These are phyloP conservation scores for Hartigia nigra DNA, from an alignment of 2,888 invertebrate genomes.

Conservation along the genomic window DNA sequence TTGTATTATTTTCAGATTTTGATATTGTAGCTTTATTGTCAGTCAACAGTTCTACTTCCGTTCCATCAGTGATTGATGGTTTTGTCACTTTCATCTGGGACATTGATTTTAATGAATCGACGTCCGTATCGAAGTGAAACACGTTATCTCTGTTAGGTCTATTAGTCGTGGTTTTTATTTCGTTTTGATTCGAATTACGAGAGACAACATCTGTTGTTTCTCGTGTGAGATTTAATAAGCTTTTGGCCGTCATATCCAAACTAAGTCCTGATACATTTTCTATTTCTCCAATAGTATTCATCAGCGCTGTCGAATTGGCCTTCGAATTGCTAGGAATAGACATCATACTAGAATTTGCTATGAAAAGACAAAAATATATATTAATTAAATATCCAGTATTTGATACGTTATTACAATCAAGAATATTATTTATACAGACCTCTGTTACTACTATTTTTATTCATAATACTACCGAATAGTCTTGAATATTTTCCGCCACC, in stretches of 20 bases:
- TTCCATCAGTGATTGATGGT: conserved; percentile 26
- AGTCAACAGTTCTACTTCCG: conserved; percentile 22
- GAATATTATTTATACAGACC: conserved; percentile 20
- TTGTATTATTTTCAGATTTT: conserved; percentile 8
- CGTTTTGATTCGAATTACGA: conserved; percentile 1
- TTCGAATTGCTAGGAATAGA: conserved; percentile 40
- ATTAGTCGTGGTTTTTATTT: conserved; percentile 9
- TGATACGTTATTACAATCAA: not conserved
- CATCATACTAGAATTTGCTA: conserved; percentile 44
- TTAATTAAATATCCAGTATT: conserved; percentile 7
- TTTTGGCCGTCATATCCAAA: conserved; percentile 34
- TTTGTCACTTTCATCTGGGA: conserved; percentile 23
- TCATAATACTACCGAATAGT: conserved; percentile 41
- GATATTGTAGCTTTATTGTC: not conserved
- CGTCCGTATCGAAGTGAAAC: conserved; percentile 4
- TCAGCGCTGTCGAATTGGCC: conserved; percentile 44
- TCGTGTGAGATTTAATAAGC: conserved; percentile 28
- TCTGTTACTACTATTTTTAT: conserved; percentile 15
- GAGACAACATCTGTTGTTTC: conserved; percentile 20
- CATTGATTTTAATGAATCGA: not conserved
- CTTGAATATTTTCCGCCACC: conserved; percentile 49
- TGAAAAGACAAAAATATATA: conserved; percentile 20
- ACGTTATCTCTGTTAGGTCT: conserved; percentile 20
- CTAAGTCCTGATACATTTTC: conserved; percentile 37
- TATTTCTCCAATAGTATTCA: conserved; percentile 35